Evolutionary conservation across 2,888 invertebrate species (phyloP).

Genomic region (Thereva unica): DNA sequence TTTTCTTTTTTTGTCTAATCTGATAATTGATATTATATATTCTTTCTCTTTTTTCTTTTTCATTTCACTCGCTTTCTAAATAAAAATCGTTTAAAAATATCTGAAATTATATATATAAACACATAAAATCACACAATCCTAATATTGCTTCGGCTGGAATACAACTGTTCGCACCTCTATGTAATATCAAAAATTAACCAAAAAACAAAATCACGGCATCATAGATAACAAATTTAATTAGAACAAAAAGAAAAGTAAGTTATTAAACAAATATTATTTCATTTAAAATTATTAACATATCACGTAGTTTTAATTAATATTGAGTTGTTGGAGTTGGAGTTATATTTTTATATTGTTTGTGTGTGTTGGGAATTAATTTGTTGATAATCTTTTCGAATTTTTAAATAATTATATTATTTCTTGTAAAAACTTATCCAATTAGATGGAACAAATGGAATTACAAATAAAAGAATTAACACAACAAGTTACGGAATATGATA

Average conservation of each 20-base stretch:
- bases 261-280: constrained; percentile 6
- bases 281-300: not conserved
- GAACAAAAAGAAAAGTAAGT: constrained; percentile 24
- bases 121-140: constrained; percentile 24
- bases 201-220: not conserved
- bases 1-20: not conserved
- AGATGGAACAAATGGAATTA: constrained; percentile 77
- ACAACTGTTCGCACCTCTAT: constrained; percentile 16
- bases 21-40: constrained; percentile 21
- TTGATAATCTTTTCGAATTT: not conserved
- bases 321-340: not conserved
- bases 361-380: no score
- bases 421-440: not conserved
- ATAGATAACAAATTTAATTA: constrained; percentile 31
- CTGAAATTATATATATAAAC: constrained; percentile 13
- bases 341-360: not conserved
- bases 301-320: not conserved
- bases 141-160: constrained; percentile 28
- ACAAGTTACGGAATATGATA: constrained; percentile 65
- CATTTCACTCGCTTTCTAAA: constrained; percentile 26
- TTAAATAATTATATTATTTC: not conserved
- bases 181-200: constrained; percentile 14
- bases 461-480: constrained; percentile 73
- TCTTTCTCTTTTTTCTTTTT: constrained; percentile 22
- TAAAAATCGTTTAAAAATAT: constrained; percentile 13